Evolutionary conservation across 2,797 vertebrate species (phyloP), one percentile per base, ranked within the genome.

Genomic region (Chanos chanos): DNA sequence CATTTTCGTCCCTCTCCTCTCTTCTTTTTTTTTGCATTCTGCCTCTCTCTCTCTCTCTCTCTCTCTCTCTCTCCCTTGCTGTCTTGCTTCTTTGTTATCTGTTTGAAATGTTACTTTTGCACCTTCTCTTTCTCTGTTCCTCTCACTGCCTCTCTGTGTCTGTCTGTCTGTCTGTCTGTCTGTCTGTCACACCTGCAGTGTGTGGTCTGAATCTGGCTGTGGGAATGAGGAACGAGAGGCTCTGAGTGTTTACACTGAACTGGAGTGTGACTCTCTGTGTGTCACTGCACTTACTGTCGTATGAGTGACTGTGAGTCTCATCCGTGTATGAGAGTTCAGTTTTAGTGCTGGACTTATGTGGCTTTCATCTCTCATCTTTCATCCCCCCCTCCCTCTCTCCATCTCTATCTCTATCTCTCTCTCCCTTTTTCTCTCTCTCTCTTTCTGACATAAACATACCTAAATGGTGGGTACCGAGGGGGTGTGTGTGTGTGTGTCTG

Each of bases 81-180:
- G 33, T 31, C 3, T 15, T 47, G 3, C 6, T 15, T 4, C 25
- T n/a, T 1, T 47, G 19, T 7, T 1, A 3, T 47, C 22, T 18
- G 15, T 61, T 50, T 9, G 3, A 4, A 49, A 8, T 2, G 3
- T 9, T 50, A n/a, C 31, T 31, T 3, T 55, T 24, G 0, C 39
- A 53, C 24, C 16, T 22, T 53, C 16, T 41, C 12, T 28, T 4
- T 15, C 7, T 21, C 9, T 48, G 49, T 30, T 33, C 31, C 7
- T 39, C 31, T 12, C 2, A 22, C 5, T 13, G 2, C 45, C 22
- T 55, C 41, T 47, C 22, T 15, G 40, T 52, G 47, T 31, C 54
- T 58, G 63, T 58, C 47, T 67, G 49, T 50, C 24, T 40, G 22
- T 61, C 30, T 61, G 40, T 59, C 40, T 39, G 24, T 28, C 47